Evolutionary conservation across 1,140 invertebrate species (phyloP).

Genomic region (Ostrea denselamellosa): DNA sequence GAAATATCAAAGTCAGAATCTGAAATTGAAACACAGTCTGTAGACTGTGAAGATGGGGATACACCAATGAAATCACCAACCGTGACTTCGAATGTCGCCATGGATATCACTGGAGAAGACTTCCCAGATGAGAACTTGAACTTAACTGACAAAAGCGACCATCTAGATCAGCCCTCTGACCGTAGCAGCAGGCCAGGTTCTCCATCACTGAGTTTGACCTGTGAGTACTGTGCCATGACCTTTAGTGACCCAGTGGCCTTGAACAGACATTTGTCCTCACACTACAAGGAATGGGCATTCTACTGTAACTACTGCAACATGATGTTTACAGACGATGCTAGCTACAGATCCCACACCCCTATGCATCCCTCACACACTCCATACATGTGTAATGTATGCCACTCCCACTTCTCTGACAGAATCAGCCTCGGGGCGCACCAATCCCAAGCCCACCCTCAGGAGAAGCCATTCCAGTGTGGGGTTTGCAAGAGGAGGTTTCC

Average conservation of each 20-base stretch:
- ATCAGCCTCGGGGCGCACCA: constrained; percentile 9
- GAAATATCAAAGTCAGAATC: background rate
- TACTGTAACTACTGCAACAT: constrained; percentile 19
- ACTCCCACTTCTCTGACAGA: background rate
- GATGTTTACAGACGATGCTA: background rate
- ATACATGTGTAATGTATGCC: constrained; percentile 11
- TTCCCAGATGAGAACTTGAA: constrained; percentile 12
- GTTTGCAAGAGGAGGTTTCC: constrained; percentile 97
- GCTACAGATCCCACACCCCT: constrained; percentile 6
- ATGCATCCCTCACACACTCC: background rate
- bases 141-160: constrained; percentile 4
- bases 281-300: constrained; percentile 1
- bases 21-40: background rate
- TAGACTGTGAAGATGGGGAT: background rate
- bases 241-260: constrained; percentile 42
- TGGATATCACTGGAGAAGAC: background rate
- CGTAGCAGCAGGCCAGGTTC: background rate
- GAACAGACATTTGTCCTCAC: constrained; percentile 31
- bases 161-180: background rate
- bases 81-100: background rate
- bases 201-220: background rate
- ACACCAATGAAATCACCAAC: background rate
- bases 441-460: background rate
- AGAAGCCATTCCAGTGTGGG: constrained; percentile 83
- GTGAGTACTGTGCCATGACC: constrained; percentile 40